Evolutionary conservation across 2,888 invertebrate genomes (phyloP), one percentile per base, ranked within the genome.

Genomic region (Meta bourneti): DNA sequence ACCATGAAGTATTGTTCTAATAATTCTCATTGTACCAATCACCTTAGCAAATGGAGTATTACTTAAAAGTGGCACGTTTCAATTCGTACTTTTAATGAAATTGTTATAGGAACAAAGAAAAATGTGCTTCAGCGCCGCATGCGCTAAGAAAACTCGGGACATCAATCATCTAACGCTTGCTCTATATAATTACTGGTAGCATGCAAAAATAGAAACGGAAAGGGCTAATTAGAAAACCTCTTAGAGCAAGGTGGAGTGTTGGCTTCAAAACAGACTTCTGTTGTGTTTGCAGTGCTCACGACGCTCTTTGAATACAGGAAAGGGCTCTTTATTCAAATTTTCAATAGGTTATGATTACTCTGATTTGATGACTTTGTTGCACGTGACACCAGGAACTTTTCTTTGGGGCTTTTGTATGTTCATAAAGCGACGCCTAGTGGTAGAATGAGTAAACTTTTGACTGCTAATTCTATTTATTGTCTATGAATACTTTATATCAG

Each of bases 291-390:
- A 13, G n/a, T 49, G 11, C n/a, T 6, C 8, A n/a, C 77, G 51
- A 77, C 51, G 77, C 16, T 16, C 6, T 13, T 51, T 77, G 77
- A 77, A 77, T 77, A 49, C 77, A 34, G n/a, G 51, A 77, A 49
- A 13, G 51, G n/a, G 77, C 7, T 51, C 77, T 77, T 77, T 49
- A 77, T 49, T 77, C 77, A 77, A n/a, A 77, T 49, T 13, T 5
- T 77, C 51, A 77, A 51, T 8, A 51, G 77, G 49, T 51, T 16
- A 77, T 77, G 49, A 77, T 77, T 77, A 77, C 51, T 77, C 13
- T 51, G n/a, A 77, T 49, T 77, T 77, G 49, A 77, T 77, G 77
- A 77, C 77, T 51, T 48, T 48, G n/a, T n/a, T 51, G 48, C 77
- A 51, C 51, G 61, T 61, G 61, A 61, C 11, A 61, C 13, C 16